phyloP scores from a whole-genome alignment of 1,140 invertebrate species.

The Diploscapter pachys region DNA sequence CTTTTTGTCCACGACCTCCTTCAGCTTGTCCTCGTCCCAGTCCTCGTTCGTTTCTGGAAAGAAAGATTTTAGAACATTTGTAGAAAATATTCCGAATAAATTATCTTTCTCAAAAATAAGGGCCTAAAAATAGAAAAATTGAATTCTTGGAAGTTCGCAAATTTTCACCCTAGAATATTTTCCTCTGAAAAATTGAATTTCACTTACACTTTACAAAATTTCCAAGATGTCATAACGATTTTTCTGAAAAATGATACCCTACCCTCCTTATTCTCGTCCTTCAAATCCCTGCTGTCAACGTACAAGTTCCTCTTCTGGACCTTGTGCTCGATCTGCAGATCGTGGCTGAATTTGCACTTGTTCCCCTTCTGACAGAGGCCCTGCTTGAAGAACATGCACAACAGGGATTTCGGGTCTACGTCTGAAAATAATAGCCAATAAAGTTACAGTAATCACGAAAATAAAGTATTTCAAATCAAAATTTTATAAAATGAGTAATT shows the following conservation, averaged over 20 bases:
- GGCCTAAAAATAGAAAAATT: conserved; percentile 9
- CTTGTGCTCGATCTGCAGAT: conserved; percentile 86
- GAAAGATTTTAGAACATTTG: too few species aligned
- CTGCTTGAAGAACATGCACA: conserved; percentile 97
- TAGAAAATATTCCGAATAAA: too few species aligned
- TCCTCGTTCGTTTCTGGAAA: conserved; percentile 77
- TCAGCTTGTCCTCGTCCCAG: conserved; percentile 91
- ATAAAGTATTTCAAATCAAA: too few species aligned
- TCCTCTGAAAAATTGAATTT: not conserved
- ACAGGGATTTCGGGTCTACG: conserved; percentile 94
- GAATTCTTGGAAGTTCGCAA: conserved; percentile 3
- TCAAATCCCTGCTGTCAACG: conserved; percentile 79
- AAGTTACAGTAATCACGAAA: not conserved
- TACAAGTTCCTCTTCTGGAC: conserved; percentile 91
- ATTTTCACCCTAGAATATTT: not conserved
- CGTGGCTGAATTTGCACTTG: conserved; percentile 94
- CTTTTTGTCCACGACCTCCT: conserved; percentile 93
- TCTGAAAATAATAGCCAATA: conserved; percentile 66
- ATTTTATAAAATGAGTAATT: too few species aligned
- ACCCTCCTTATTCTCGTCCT: conserved; percentile 41
- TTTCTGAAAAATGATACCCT: not conserved
- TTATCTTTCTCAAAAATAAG: too few species aligned
- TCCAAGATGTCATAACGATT: too few species aligned
- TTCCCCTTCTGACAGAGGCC: conserved; percentile 92
- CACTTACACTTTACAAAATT: not conserved